phyloP scores from a whole-genome alignment of 2,888 invertebrate species.

The Gnatocerus cornutus region DNA sequence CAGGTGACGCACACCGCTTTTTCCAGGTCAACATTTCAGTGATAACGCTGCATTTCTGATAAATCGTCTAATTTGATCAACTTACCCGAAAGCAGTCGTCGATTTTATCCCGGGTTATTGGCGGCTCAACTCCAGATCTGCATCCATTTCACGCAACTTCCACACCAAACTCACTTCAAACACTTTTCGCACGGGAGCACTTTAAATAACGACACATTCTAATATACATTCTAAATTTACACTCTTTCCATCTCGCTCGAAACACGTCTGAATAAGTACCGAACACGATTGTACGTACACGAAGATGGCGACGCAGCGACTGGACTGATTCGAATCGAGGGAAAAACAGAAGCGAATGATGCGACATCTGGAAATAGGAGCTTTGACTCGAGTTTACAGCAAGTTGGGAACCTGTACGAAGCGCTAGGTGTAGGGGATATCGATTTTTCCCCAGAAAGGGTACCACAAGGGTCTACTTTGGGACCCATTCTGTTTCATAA shows the following conservation, averaged over 20 bases:
- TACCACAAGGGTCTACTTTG: too few species aligned
- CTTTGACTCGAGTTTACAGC: too few species aligned
- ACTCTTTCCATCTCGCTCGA: conserved; percentile 65
- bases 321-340: conserved; percentile 55
- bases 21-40: conserved; percentile 19
- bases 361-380: conserved; percentile 22
- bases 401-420: conserved; percentile 1
- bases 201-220: conserved; percentile 64
- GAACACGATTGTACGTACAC: conserved; percentile 55
- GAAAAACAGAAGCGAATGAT: neutral
- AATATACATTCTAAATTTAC: conserved; percentile 66
- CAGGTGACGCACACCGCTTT: conserved; percentile 28
- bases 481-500: too few species aligned
- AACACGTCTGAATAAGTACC: conserved; percentile 55
- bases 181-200: conserved; percentile 61
- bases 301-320: conserved; percentile 61
- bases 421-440: too few species aligned
- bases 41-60: conserved; percentile 5
- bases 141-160: conserved; percentile 60
- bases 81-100: conserved; percentile 32
- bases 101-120: conserved; percentile 29
- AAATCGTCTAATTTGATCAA: conserved; percentile 1
- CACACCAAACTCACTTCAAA: conserved; percentile 61
- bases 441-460: too few species aligned
- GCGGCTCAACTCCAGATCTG: conserved; percentile 31